Conservation (phyloP, 2,888 invertebrate genomes). For the Copidosoma aretas region DNA sequence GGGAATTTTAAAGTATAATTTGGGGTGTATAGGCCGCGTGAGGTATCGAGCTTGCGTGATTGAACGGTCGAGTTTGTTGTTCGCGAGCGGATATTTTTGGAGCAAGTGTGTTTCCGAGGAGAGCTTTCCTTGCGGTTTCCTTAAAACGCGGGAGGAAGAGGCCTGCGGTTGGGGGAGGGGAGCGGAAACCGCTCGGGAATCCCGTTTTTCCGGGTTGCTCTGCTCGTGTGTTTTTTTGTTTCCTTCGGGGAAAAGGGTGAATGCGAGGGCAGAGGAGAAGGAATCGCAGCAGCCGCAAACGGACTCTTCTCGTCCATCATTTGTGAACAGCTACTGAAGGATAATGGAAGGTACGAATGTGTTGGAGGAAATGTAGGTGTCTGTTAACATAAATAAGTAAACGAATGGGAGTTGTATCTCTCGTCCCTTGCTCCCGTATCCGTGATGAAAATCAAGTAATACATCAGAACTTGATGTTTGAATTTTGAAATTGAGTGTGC, state of each 20-base stretch:
- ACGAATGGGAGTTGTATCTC: too few species aligned
- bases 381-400: too few species aligned
- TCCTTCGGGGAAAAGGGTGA: not conserved
- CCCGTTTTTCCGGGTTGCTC: not conserved
- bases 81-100: not conserved
- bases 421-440: too few species aligned
- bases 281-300: slow-evolving; percentile 4
- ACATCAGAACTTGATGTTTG: too few species aligned
- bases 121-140: not conserved
- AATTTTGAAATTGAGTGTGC: too few species aligned
- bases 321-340: slow-evolving; percentile 1
- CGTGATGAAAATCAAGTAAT: too few species aligned
- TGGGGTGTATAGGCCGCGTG: too few species aligned
- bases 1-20: too few species aligned
- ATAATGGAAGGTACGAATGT: not conserved
- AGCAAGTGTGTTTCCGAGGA: not conserved
- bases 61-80: not conserved
- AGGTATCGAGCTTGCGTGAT: too few species aligned
- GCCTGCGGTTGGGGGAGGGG: slow-evolving; percentile 9
- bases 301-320: slow-evolving; percentile 36
- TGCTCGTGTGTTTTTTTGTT: not conserved
- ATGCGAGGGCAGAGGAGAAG: slow-evolving; percentile 2
- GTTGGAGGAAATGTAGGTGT: too few species aligned
- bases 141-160: slow-evolving; percentile 2
- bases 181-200: slow-evolving; percentile 14